Conservation (phyloP, 2,113 vertebrate genomes). For the Tenrec ecaudatus region DNA sequence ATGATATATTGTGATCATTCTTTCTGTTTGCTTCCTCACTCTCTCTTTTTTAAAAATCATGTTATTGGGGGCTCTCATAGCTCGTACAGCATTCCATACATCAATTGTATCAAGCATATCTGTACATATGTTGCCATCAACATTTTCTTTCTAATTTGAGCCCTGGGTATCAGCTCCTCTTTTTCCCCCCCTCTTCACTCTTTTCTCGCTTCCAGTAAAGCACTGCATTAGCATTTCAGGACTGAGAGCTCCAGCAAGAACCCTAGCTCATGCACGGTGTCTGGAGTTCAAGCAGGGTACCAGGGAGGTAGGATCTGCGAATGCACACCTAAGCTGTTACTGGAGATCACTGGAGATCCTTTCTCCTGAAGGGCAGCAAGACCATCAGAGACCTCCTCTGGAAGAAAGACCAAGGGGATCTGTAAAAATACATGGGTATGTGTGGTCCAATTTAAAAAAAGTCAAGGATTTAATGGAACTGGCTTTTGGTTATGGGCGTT, state of each 20-base stretch:
- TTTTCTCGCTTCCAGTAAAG: neutral
- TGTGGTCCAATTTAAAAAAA: neutral
- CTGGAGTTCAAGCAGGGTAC: neutral
- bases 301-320: neutral
- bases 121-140: no score
- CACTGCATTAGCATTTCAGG: neutral
- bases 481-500: neutral
- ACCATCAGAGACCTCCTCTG: neutral
- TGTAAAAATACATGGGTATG: no score
- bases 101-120: no score
- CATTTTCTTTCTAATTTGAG: no score
- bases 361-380: neutral
- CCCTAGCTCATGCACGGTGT: neutral
- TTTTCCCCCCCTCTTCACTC: no score
- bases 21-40: neutral
- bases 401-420: neutral
- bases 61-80: no score
- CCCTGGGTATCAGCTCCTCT: no score
- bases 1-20: fast-evolving
- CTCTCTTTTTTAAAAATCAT: no score
- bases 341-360: neutral
- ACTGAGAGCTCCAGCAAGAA: fast-evolving
- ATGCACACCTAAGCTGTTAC: neutral
- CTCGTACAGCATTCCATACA: no score
- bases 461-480: neutral